A percentile compares a stretch with the other conserved stretches of the same genome.
Evolutionary conservation across 92 coral and sea anemone genomes (phyloP).

Genomic region (Micromussa lordhowensis): DNA sequence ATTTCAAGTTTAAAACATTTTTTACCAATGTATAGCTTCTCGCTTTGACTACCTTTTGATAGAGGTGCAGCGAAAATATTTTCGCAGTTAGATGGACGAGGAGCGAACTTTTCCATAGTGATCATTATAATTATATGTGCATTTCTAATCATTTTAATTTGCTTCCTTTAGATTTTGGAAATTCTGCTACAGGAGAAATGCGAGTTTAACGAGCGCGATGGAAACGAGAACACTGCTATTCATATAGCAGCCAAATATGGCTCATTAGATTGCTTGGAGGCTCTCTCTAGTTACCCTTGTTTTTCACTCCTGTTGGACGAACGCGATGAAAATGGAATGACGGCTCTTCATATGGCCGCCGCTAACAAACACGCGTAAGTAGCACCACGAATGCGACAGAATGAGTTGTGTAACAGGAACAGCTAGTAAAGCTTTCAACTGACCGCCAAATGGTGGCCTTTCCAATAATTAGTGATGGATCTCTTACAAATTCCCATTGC

Average conservation of each 20-base stretch:
- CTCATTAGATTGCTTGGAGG: slow-evolving; percentile 49
- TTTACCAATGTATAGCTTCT: too few species aligned
- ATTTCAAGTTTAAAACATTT: too few species aligned
- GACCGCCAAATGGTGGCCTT: too few species aligned
- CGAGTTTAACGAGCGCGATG: slow-evolving; percentile 39
- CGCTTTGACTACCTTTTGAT: too few species aligned
- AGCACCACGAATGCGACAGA: background rate
- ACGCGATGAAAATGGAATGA: slow-evolving; percentile 50
- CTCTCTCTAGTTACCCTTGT: slow-evolving; percentile 45
- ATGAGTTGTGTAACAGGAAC: too few species aligned
- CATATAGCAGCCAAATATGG: slow-evolving; percentile 77
- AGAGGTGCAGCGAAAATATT: too few species aligned
- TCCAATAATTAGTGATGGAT: too few species aligned
- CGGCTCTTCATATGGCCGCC: slow-evolving; percentile 81
- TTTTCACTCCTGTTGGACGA: slow-evolving; percentile 12
- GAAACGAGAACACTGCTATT: slow-evolving; percentile 64
- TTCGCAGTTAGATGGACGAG: too few species aligned
- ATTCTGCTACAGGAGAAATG: slow-evolving; percentile 36
- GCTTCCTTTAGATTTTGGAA: slow-evolving; percentile 12
- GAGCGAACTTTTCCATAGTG: too few species aligned
- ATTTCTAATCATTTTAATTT: background rate
- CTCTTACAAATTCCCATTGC: too few species aligned
- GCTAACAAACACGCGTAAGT: slow-evolving; percentile 67
- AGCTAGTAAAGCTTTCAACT: too few species aligned
- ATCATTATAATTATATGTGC: background rate